A percentile compares a stretch with the other conserved stretches of the same genome.
phyloP scores from a whole-genome alignment of 2,113 vertebrate genomes.

The Xenotilapia longispinis region DNA sequence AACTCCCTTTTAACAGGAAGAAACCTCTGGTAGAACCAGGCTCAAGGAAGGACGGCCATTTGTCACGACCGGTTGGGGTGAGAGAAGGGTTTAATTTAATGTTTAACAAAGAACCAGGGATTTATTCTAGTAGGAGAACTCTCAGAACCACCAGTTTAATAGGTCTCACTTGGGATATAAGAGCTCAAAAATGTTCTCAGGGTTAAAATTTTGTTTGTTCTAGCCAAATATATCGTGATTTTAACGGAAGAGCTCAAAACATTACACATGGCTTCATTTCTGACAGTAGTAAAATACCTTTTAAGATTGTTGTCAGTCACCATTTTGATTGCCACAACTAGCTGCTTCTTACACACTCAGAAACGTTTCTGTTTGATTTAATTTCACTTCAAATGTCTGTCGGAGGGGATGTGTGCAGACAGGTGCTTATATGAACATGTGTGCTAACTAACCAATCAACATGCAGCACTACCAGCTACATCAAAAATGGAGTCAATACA shows the following conservation, averaged over 20 bases:
- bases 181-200: not conserved
- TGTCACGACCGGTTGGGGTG: accelerated
- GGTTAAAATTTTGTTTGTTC: not conserved
- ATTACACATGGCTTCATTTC: not conserved
- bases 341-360: not conserved
- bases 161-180: not conserved
- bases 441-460: not conserved
- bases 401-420: not conserved
- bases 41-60: not conserved
- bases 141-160: not conserved
- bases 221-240: not conserved
- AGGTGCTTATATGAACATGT: not conserved
- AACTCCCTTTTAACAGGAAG: not conserved
- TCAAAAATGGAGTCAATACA: not conserved
- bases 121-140: not conserved
- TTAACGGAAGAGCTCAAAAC: not conserved
- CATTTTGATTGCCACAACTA: not conserved
- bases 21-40: accelerated
- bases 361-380: not conserved
- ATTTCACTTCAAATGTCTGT: not conserved
- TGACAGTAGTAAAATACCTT: not conserved
- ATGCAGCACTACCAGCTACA: not conserved
- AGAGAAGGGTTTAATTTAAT: not conserved
- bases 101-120: not conserved
- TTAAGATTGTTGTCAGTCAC: not conserved